Base-by-base conservation (phyloP, 2,113 vertebrate species). In the Dipodomys merriami region DNA sequence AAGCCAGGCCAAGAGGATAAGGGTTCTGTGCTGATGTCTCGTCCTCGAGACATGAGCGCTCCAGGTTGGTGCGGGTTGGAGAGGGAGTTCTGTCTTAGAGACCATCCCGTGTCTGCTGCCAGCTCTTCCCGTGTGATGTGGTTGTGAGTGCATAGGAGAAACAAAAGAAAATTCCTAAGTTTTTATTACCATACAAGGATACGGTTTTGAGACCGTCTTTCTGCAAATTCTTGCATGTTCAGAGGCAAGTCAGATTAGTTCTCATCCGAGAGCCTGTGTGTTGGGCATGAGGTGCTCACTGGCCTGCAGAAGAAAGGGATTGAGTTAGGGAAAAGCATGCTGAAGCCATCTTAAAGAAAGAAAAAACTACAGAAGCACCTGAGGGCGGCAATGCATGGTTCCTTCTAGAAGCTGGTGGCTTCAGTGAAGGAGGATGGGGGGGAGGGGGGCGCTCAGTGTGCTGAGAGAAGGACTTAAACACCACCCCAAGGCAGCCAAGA, bases 181-280 rank as follows among this genome's bases (percentile, higher is more conserved):
- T 87, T 92, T 88, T 64, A 67, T 81, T 88, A 72, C 62, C 90
- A 77, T 87, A 81, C 25, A 53, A 86, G 79, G 90, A 27, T 86
- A 80, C 78, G 78, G 81, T 84, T 83, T 91, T 25, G 77, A 85
- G 86, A 73, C 86, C 82, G 5, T 33, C 81, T 91, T 84, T 84
- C 69, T 62, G 46, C 33, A 72, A 46, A 77, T 33, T 27, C 49
- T 12, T 49, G 49, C 9, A 12, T 11, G 49, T 49, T 49, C 49
- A 49, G 49, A 49, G 49, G 49, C 49, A 12, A 49, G 49, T 49
- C 49, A 49, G 49, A 49, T 49, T 49, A 9, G 12, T 49, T 49
- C 9, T 49, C 49, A 49, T 49, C 49, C 49, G 49, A 35, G 57
- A 86, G 53, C 30, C 9, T 15, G 68, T 22, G n/a, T 79, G 7